Evolutionary conservation across 2,113 vertebrate genomes (phyloP), one percentile per base, ranked within the genome.

Genomic region (Chinchilla lanigera): DNA sequence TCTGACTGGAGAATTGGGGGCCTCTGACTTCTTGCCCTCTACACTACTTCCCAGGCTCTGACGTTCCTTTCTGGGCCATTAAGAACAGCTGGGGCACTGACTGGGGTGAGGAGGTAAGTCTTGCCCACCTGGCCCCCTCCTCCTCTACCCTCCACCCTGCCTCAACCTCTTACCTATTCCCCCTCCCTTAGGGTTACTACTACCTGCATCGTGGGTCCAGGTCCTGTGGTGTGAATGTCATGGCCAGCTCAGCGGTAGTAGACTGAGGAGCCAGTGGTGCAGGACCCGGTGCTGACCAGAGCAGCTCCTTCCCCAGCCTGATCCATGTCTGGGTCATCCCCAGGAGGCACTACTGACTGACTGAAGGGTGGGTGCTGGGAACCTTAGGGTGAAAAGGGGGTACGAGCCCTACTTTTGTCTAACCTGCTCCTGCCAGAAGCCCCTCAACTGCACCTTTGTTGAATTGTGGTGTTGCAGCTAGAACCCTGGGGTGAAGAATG

Each of bases 31-130:
- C 56, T 75, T 52, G 60, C 1, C 1, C 56, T 77, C 80, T 0
- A 1, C 60, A 52, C 92, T 80, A 13, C n/a, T 84, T 73, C 71
- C 41, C 97, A 99, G 99, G 99, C 95, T 98, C 99, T 28, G 98
- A 94, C 0, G 44, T 96, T 50, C 99, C 99, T 24, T 99, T 99
- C 98, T 99, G 99, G 99, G 99, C 99, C 95, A 99, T 99, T 97
- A 99, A 99, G 98, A 99, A 99, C 98, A 99, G 99, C 98, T 99
- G 99, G 99, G 99, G 99, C 56, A 97, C 98, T 77, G 98, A 99
- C 95, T 99, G 99, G 97, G 99, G 99, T 13, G 99, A 99, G 87
- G 94, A 99, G 99, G 99, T 99, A 96, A 98, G 97, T 97, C 22
- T 50, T 11, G 6, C 24, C 26, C 6, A 2, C 60, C 11, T 3